Base-by-base conservation (phyloP, 2,113 vertebrate genomes). In the Coptodon rendalli region DNA sequence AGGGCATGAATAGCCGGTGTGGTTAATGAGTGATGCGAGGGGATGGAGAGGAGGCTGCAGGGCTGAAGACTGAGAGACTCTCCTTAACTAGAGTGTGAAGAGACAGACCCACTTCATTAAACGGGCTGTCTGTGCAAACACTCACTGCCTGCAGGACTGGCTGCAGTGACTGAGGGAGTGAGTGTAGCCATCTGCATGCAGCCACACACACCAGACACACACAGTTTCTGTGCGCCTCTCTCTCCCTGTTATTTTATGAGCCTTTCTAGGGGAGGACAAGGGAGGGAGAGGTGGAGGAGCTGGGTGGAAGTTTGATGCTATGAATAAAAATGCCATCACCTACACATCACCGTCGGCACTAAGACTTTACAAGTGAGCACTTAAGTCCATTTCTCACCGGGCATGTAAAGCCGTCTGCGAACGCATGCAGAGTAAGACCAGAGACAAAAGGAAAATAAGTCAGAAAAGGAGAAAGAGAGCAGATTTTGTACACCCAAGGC, bases 81-180 rank as follows among this genome's bases (percentile, higher is more conserved):
- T 90, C 57, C 83, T 91, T 76, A 89, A 89, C 90, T 79, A 89
- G 90, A 92, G 90, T 90, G 91, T 89, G 89, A 90, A 86, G 87
- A 92, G 87, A 92, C 87, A 63, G 92, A 87, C 16, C 84, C 89
- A 90, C 91, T 94, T 93, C 92, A 93, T 93, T 93, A 93, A 91
- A 84, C 29, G 76, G 53, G 54, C 90, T 63, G 91, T 91, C 90
- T 93, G 84, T 2, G 89, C 89, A 88, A 91, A 91, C 91, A 85
- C 83, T 43, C 61, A 34, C 86, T 40, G 90, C 90, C 90, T 91
- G 22, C 89, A 90, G 93, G 91, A 94, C 81, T 24, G 82, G 61
- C 84, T 81, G 86, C 6, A 89, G 31, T 54, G 45, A 88, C 52
- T 80, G 86, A 91, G 53, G 7, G 80, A 84, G 3, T 19, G 76